Percentiles rank a stretch among this genome's conserved stretches.
These are phyloP conservation scores for Mugil cephalus DNA, from an alignment of 2,113 vertebrate species.

Conservation along the genomic window DNA sequence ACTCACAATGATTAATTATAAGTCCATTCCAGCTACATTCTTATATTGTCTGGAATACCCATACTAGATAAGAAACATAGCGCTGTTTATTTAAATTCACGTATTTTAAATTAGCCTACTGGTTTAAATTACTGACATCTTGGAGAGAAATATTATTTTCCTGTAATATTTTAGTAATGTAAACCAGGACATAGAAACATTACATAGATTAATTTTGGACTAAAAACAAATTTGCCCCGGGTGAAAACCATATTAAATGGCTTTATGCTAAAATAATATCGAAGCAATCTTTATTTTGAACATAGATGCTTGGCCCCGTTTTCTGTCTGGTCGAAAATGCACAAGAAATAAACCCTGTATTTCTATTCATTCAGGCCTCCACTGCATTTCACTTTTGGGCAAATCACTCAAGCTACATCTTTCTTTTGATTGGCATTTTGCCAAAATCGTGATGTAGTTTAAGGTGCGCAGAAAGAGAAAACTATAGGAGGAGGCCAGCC, in stretches of 20 bases:
- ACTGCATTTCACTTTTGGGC: background rate
- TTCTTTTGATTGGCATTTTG: slow-evolving; percentile 37
- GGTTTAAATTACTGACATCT: too few relatives aligned
- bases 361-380: background rate
- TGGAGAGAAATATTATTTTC: too few relatives aligned
- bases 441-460: slow-evolving; percentile 43
- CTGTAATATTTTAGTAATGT: too few relatives aligned
- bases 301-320: too few relatives aligned
- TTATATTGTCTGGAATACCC: background rate
- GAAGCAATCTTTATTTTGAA: too few relatives aligned
- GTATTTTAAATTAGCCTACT: too few relatives aligned
- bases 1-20: background rate
- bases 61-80: background rate
- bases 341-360: background rate
- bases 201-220: too few relatives aligned
- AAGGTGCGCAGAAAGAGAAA: slow-evolving; percentile 2
- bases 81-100: too few relatives aligned
- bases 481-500: slow-evolving; percentile 45
- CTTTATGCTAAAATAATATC: too few relatives aligned
- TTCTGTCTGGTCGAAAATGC: background rate
- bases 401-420: background rate
- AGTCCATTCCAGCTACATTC: background rate
- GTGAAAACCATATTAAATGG: too few relatives aligned
- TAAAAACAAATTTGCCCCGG: too few relatives aligned
- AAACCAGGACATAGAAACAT: too few relatives aligned